These are phyloP conservation scores for Microctenopoma steveboyesi DNA, from an alignment of 2,797 vertebrate species.

Conservation along the genomic window DNA sequence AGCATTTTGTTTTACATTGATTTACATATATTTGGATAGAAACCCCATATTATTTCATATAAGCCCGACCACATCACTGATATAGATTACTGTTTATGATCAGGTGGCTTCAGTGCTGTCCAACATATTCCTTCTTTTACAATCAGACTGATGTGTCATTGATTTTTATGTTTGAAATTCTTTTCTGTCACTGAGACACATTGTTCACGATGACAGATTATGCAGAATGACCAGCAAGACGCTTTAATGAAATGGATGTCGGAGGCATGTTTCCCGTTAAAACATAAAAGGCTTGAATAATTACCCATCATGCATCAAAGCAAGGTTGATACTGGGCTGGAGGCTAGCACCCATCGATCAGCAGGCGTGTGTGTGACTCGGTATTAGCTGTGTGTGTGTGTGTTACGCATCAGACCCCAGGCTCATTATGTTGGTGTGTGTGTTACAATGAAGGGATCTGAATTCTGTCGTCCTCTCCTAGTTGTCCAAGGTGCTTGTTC, in stretches of 20 bases:
- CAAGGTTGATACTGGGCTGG: constrained; percentile 25
- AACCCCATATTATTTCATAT: too few relatives aligned
- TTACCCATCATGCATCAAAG: constrained; percentile 39
- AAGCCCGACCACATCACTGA: background rate
- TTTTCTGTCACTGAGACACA: constrained; percentile 4
- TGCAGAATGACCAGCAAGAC: constrained; percentile 19
- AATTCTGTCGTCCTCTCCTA: constrained; percentile 36
- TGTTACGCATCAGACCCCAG: constrained; percentile 38
- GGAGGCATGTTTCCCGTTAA: constrained; percentile 40
- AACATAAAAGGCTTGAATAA: constrained; percentile 36
- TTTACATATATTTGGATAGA: too few relatives aligned
- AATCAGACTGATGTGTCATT: constrained; percentile 38
- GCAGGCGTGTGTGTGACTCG: constrained; percentile 8
- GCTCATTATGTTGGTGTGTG: constrained; percentile 27
- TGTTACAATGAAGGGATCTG: constrained; percentile 20
- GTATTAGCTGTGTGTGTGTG: background rate
- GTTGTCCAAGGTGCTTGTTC: constrained; percentile 8
- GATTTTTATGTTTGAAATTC: constrained; percentile 5
- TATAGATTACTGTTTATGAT: constrained; percentile 11
- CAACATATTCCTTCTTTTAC: constrained; percentile 19
- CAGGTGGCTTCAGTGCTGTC: constrained; percentile 18
- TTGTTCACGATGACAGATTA: constrained; percentile 37
- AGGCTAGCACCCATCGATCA: constrained; percentile 43
- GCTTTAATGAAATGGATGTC: constrained; percentile 32
- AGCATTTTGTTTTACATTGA: too few relatives aligned